These are phyloP conservation scores for Heliocidaris erythrogramma DNA, from an alignment of 35 echinoderm and acorn worm species.

Conservation along the genomic window DNA sequence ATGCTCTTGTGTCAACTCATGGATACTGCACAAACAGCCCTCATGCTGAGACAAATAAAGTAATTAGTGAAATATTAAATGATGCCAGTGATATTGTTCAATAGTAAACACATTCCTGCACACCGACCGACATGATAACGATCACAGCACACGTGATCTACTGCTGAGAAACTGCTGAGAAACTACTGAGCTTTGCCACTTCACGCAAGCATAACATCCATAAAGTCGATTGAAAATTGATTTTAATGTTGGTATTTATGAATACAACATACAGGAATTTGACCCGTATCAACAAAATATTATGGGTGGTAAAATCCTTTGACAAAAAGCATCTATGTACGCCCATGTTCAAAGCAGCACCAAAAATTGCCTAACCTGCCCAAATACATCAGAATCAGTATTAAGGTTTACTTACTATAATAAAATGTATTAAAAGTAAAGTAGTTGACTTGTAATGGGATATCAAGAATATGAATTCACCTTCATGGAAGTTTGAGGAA, in stretches of 20 bases:
- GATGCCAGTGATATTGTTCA: not conserved
- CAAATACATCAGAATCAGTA: not conserved
- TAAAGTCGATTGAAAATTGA: not conserved
- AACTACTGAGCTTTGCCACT: not conserved
- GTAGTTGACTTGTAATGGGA: not conserved
- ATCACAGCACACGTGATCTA: not conserved
- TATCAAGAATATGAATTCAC: not conserved
- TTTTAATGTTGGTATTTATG: not conserved
- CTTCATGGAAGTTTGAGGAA: not conserved
- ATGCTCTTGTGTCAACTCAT: not conserved
- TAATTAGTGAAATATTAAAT: slow-evolving; percentile 20
- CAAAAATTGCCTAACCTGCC: not conserved
- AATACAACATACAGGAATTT: not conserved
- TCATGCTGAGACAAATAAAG: not conserved
- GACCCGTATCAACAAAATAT: not conserved
- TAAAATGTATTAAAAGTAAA: not conserved
- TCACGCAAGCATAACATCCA: not conserved
- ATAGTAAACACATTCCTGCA: not conserved
- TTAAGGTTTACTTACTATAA: not conserved
- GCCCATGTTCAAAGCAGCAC: not conserved
- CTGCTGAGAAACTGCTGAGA: not conserved
- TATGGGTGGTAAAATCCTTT: not conserved
- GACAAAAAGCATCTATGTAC: not conserved
- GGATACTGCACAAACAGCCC: not conserved
- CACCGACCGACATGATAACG: not conserved